phyloP scores from a whole-genome alignment of 2,113 vertebrate genomes.

The Ageneiosus marmoratus region DNA sequence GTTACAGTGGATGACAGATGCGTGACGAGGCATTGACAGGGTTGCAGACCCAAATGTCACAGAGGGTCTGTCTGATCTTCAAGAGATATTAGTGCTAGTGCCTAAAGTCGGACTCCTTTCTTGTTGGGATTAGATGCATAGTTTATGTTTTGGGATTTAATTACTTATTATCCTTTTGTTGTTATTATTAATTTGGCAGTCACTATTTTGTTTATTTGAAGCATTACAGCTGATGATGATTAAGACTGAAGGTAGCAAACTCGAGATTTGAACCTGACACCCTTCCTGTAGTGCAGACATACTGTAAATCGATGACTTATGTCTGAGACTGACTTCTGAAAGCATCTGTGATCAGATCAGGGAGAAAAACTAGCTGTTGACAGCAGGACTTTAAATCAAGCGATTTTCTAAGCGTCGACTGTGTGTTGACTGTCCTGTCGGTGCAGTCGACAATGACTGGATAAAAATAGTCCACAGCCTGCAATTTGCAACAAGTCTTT shows the following conservation, averaged over 20 bases:
- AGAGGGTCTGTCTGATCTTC: conserved; percentile 7
- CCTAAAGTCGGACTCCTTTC: background rate
- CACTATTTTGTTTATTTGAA: background rate
- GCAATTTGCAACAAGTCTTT: conserved; percentile 36
- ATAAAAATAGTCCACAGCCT: conserved; percentile 48
- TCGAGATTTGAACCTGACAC: background rate
- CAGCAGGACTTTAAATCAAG: conserved; percentile 13
- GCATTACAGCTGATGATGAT: background rate
- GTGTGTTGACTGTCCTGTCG: conserved; percentile 47
- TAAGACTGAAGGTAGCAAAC: background rate
- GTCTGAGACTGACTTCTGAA: background rate
- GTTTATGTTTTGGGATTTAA: background rate
- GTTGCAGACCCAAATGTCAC: conserved; percentile 17
- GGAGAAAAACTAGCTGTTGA: conserved; percentile 6
- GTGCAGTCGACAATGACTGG: conserved; percentile 18
- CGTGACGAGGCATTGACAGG: background rate
- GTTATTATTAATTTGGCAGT: background rate
- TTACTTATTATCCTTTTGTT: background rate
- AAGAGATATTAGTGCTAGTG: background rate
- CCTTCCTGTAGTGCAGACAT: background rate
- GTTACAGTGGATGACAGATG: conserved; percentile 32
- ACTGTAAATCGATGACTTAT: background rate
- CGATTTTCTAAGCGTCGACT: background rate
- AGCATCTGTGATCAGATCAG: background rate
- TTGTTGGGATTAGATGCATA: background rate